Base-by-base conservation (phyloP, 2,113 vertebrate species). In the Corythornis vintsioides region DNA sequence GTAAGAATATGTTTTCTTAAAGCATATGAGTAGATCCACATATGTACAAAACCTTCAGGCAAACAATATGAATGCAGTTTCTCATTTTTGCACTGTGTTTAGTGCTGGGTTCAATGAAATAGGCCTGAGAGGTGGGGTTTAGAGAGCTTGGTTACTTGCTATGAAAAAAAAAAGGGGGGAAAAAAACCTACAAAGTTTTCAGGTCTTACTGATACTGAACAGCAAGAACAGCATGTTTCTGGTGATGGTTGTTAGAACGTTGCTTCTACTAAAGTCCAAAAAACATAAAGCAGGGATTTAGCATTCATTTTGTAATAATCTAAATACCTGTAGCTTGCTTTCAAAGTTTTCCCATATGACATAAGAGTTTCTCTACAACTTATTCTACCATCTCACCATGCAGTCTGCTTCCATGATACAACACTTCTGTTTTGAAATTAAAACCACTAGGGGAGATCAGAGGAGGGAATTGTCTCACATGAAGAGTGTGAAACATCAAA, bases 371-470 rank as follows among this genome's bases (percentile, higher is more conserved):
- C 56, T 80, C 14, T 63, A n/a, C 43, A 70, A 64, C 63, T 86
- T 73, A 52, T 42, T 94, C 35, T 48, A 5, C 77, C 53, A 48
- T 66, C 75, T 91, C 82, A 84, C 64, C 60, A 45, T 0, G 8
- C 29, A 55, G 66, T 7, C 69, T 11, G 24, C 48, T 74, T 76
- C 92, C 90, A 2, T 73, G 80, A 48, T 53, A 56, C 33, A 79
- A 25, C 52, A 67, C 64, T 82, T 93, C 47, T 52, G 48, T 86
- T 86, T 76, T 53, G 76, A 92, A 94, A 95, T 93, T 89, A 90
- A 83, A 78, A 94, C 67, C 83, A 26, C 74, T 89, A 64, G 22
- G 83, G 71, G 74, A 94, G 91, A 95, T 95, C 90, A 94, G 75
- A 83, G 74, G 71, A 92, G n/a, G 66, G 73, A 92, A 59, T 53